phyloP scores from a whole-genome alignment of 2,888 invertebrate species.

The Dusona sp. region DNA sequence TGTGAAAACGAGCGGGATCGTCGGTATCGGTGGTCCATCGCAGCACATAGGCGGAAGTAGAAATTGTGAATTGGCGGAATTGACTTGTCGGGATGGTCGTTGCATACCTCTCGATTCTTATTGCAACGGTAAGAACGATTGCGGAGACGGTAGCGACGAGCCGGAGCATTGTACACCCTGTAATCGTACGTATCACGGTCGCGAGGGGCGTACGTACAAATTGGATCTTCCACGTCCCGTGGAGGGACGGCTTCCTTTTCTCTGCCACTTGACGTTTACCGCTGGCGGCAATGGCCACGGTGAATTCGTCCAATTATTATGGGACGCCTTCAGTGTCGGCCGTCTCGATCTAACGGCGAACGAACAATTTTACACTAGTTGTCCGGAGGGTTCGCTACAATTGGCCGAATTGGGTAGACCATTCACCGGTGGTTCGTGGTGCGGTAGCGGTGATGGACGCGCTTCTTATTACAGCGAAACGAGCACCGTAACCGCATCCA shows the following conservation, averaged over 20 bases:
- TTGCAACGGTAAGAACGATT: slow-evolving; percentile 94
- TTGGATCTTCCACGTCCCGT: slow-evolving; percentile 90
- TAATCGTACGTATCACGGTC: slow-evolving; percentile 96
- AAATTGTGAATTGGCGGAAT: slow-evolving; percentile 92
- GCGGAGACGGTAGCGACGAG: slow-evolving; percentile 94
- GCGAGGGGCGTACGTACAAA: slow-evolving; percentile 89
- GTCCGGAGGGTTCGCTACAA: slow-evolving; percentile 95
- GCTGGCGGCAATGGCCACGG: slow-evolving; percentile 95
- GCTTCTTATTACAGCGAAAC: slow-evolving; percentile 96
- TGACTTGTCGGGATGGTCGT: slow-evolving; percentile 89
- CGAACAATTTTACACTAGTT: slow-evolving; percentile 88
- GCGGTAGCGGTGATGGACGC: slow-evolving; percentile 92
- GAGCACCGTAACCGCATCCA: slow-evolving; percentile 94
- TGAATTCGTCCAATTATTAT: slow-evolving; percentile 95
- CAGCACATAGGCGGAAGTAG: slow-evolving; percentile 47
- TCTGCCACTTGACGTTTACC: slow-evolving; percentile 96
- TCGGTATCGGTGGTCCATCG: slow-evolving; percentile 61
- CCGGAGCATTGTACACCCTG: slow-evolving; percentile 92
- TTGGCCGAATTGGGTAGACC: slow-evolving; percentile 94
- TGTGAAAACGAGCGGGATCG: slow-evolving; percentile 62
- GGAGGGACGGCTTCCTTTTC: slow-evolving; percentile 92
- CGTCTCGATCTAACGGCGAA: slow-evolving; percentile 90
- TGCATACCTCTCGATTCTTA: slow-evolving; percentile 94
- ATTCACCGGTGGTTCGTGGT: slow-evolving; percentile 96
- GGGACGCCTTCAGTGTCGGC: slow-evolving; percentile 95